These are phyloP conservation scores for Protonemura montana DNA, from an alignment of 2,888 invertebrate species.

Conservation along the genomic window DNA sequence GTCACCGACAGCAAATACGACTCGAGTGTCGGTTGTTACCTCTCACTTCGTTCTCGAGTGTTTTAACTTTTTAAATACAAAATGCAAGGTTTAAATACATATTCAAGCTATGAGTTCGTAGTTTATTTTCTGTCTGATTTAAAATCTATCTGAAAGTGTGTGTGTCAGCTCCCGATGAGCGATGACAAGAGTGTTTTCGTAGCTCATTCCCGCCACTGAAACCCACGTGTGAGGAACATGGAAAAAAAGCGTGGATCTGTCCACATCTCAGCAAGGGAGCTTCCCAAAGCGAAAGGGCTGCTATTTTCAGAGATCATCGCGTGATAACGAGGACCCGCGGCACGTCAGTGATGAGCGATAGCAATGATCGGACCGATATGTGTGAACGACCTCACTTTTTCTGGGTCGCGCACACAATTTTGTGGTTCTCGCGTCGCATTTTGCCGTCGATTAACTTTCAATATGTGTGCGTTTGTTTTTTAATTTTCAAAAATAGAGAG, in stretches of 20 bases:
- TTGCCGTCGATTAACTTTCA: neutral
- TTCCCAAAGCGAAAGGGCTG: neutral
- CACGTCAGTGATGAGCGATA: neutral
- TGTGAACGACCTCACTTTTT: neutral
- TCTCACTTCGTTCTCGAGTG: neutral
- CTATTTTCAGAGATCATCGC: neutral
- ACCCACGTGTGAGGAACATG: neutral
- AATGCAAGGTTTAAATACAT: neutral
- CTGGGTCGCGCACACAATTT: neutral
- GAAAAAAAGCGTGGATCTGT: neutral
- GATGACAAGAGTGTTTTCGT: neutral
- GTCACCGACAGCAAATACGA: neutral
- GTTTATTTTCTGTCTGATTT: neutral
- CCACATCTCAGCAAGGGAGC: conserved; percentile 2
- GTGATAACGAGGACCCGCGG: neutral
- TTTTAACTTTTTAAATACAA: neutral
- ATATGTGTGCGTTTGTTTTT: neutral
- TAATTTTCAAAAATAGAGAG: neutral
- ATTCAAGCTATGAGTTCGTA: neutral
- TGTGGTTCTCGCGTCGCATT: neutral
- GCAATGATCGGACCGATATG: neutral
- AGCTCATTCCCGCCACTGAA: neutral
- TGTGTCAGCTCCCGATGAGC: neutral
- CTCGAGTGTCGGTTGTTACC: neutral
- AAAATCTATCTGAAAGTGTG: neutral